Conservation (phyloP, 2,888 invertebrate genomes). For the Drosophila mimica region DNA sequence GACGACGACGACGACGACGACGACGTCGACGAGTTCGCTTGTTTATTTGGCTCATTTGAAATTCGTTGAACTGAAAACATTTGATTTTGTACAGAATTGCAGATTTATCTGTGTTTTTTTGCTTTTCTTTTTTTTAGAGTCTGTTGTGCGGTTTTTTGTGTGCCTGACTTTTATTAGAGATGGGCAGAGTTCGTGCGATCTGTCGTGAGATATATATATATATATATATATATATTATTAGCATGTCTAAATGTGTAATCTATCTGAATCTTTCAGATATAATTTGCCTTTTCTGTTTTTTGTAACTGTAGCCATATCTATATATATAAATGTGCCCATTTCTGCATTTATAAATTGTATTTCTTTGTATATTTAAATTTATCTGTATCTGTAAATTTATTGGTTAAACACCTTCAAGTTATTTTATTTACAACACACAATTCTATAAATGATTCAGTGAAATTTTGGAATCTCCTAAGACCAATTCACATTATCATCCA, state of each 20-base stretch:
- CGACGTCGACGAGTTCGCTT: conserved; percentile 29
- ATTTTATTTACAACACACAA: too few relatives aligned
- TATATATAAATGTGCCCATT: not conserved
- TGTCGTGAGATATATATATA: not conserved
- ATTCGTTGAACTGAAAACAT: conserved; percentile 70
- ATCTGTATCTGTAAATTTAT: not conserved
- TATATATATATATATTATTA: not conserved
- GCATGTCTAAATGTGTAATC: not conserved
- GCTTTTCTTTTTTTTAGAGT: conserved; percentile 4
- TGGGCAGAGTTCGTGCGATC: conserved; percentile 15
- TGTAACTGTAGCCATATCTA: not conserved
- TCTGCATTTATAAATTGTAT: not conserved
- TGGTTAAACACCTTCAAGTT: not conserved
- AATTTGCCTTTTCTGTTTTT: not conserved
- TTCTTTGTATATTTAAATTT: not conserved
- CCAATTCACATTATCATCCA: not conserved
- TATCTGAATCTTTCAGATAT: not conserved
- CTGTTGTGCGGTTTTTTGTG: conserved; percentile 14
- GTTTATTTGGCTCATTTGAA: conserved; percentile 66
- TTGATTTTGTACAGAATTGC: conserved; percentile 64
- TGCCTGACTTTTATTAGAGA: conserved; percentile 21
- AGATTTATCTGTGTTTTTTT: conserved; percentile 56
- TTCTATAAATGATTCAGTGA: too few relatives aligned
- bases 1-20: conserved; percentile 16
- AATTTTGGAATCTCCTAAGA: not conserved